Conservation (phyloP, 2,888 invertebrate genomes). For the Lepidonotus clava region DNA sequence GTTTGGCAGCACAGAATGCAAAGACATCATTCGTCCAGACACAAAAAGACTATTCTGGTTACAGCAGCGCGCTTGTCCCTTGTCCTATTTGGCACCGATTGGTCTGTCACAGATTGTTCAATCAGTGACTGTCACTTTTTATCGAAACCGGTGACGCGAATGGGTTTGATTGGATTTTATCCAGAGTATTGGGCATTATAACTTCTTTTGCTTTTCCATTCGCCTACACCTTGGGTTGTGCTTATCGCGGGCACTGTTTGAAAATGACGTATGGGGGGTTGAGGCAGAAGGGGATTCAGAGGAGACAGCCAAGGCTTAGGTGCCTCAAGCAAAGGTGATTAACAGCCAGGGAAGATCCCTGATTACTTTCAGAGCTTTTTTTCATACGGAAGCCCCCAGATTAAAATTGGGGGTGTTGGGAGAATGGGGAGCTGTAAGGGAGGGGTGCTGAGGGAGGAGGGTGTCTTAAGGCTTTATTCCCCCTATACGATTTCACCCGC, state of each 20-base stretch:
- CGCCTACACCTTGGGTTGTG: neutral
- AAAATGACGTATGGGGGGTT: neutral
- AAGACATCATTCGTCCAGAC: no score
- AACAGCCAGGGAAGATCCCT: neutral
- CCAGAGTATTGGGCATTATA: neutral
- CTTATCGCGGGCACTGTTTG: neutral
- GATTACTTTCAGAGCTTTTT: conserved; percentile 31
- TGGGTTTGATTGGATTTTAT: neutral
- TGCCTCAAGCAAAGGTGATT: neutral
- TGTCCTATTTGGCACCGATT: neutral
- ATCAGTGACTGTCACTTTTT: neutral
- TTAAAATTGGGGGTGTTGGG: neutral
- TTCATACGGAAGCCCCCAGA: neutral
- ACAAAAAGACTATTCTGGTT: neutral
- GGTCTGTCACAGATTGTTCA: neutral
- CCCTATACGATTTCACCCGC: no score
- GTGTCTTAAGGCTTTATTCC: no score
- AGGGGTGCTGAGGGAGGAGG: no score
- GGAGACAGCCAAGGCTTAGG: neutral
- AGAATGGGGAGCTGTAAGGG: no score
- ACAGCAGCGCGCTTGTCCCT: neutral
- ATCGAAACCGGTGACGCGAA: neutral
- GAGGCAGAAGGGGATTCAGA: neutral
- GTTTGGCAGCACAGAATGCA: no score
- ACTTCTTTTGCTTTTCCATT: neutral